phyloP scores from a whole-genome alignment of 2,888 invertebrate species.

The Ommatoiulus sabulosus region DNA sequence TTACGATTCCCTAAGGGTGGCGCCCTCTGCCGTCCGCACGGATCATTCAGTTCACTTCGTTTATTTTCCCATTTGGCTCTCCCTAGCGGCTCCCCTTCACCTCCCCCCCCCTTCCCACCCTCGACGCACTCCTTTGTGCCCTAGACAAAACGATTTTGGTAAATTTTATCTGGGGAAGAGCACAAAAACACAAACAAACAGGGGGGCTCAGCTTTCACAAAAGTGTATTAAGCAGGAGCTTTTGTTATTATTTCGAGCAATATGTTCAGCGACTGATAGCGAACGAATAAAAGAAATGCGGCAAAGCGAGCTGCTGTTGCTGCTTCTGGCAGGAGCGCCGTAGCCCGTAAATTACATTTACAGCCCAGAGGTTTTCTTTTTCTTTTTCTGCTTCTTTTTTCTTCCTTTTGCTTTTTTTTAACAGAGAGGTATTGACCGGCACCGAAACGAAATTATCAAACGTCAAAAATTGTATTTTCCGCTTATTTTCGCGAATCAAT shows the following conservation, averaged over 20 bases:
- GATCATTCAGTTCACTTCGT: neutral
- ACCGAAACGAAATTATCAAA: no score
- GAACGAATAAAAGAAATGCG: neutral
- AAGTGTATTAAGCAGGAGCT: neutral
- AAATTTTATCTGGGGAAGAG: neutral
- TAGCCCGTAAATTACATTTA: constrained; percentile 5
- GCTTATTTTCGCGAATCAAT: no score
- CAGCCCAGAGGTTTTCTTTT: neutral
- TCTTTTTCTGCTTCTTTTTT: neutral
- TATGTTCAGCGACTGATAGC: constrained; percentile 12
- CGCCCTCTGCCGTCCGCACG: neutral
- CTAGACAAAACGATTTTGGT: constrained; percentile 32
- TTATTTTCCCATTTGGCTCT: neutral
- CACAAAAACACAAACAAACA: constrained; percentile 10
- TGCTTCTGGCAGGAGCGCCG: constrained; percentile 1
- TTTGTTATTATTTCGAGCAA: constrained; percentile 43
- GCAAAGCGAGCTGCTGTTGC: neutral
- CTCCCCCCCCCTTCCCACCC: neutral
- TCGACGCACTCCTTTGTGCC: neutral
- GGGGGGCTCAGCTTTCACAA: constrained; percentile 16
- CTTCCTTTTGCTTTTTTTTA: neutral
- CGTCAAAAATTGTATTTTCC: no score
- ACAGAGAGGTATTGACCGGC: no score
- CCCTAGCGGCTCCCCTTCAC: neutral
- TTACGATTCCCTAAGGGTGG: no score